phyloP scores from a whole-genome alignment of 2,797 vertebrate species.

The Dermochelys coriacea region DNA sequence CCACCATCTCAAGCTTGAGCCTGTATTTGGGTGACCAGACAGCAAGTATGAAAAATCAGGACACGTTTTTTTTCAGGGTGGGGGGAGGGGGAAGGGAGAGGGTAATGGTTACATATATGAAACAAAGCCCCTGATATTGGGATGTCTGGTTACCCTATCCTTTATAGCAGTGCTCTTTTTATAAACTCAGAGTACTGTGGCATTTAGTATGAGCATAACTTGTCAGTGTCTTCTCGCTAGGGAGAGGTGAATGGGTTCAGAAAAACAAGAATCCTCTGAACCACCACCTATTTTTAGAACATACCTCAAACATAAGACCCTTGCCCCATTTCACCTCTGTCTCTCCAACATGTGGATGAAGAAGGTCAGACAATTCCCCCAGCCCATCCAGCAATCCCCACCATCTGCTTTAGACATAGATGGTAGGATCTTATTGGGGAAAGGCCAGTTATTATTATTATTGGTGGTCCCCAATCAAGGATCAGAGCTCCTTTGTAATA shows the following conservation, averaged over 20 bases:
- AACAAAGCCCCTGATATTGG: too few relatives aligned
- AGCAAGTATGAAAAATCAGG: too few relatives aligned
- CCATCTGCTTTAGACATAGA: neutral
- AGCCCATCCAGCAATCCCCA: rapidly evolving
- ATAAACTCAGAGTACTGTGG: neutral
- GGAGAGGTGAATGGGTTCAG: neutral
- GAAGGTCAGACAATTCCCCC: rapidly evolving
- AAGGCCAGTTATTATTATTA: neutral
- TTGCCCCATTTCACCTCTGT: neutral
- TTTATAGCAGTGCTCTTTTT: neutral
- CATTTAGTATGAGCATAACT: neutral
- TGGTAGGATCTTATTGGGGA: neutral
- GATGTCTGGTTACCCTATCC: too few relatives aligned
- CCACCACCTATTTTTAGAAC: neutral
- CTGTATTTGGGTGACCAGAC: too few relatives aligned
- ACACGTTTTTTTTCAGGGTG: too few relatives aligned
- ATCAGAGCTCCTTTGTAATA: neutral
- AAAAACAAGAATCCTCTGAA: neutral
- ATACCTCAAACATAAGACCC: neutral
- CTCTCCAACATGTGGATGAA: neutral
- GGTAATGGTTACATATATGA: too few relatives aligned
- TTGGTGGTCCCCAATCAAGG: neutral
- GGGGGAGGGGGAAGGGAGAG: too few relatives aligned
- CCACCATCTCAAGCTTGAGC: neutral
- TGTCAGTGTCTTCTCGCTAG: neutral